Percentiles rank a stretch among this genome's conserved stretches.
phyloP scores from a whole-genome alignment of 2,888 invertebrate species.

The Drosophila multiciliata region DNA sequence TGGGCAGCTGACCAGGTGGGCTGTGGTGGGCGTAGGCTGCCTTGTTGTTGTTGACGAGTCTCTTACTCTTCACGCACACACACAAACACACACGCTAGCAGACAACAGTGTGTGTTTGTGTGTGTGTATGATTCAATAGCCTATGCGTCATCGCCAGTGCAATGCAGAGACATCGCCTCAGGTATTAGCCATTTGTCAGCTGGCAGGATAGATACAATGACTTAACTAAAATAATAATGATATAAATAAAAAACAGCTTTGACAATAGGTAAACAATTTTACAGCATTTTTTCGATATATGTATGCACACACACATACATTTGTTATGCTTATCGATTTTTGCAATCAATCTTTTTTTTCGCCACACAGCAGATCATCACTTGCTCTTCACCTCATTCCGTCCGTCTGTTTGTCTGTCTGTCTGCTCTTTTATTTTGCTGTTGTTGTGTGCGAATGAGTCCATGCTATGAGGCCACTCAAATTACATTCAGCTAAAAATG shows the following conservation, averaged over 20 bases:
- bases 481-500: conserved; percentile 86
- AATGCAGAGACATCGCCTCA: conserved; percentile 17
- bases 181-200: conserved; percentile 54
- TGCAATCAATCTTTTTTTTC: conserved; percentile 38
- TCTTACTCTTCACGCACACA: conserved; percentile 25
- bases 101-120: not conserved
- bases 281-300: conserved; percentile 35
- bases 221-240: conserved; percentile 41
- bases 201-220: conserved; percentile 58
- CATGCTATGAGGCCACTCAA: conserved; percentile 82
- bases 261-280: conserved; percentile 27
- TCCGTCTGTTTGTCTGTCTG: conserved; percentile 10
- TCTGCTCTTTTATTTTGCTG: conserved; percentile 11
- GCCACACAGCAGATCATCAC: conserved; percentile 32
- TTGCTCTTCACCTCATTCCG: conserved; percentile 49
- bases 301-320: not conserved
- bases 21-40: conserved; percentile 51
- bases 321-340: conserved; percentile 30
- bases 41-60: conserved; percentile 56
- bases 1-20: conserved; percentile 38
- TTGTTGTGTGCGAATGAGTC: conserved; percentile 75
- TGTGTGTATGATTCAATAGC: conserved; percentile 47
- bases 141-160: conserved; percentile 59
- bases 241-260: conserved; percentile 6
- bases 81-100: not conserved